These are phyloP conservation scores for Trichomalopsis sarcophagae DNA, from an alignment of 1,140 invertebrate genomes.

Conservation along the genomic window DNA sequence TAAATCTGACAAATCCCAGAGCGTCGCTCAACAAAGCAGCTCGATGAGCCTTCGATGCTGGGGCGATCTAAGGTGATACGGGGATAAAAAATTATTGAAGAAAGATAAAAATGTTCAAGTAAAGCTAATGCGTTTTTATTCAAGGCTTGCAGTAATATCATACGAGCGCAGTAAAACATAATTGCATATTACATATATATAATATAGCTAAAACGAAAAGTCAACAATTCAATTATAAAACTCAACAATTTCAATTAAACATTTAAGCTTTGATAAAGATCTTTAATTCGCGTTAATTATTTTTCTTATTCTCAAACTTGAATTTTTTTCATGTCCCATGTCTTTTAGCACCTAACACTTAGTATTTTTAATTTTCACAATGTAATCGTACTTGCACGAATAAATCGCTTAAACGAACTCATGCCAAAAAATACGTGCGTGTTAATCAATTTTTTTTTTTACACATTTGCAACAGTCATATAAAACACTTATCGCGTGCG, in stretches of 20 bases:
- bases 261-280: neutral
- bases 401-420: neutral
- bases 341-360: neutral
- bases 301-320: neutral
- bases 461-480: constrained; percentile 34
- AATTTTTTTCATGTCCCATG: neutral
- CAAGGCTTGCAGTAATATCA: constrained; percentile 27
- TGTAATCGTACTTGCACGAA: neutral
- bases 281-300: neutral
- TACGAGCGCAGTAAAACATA: constrained; percentile 27
- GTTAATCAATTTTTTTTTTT: neutral
- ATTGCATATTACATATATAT: constrained; percentile 22
- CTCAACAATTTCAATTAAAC: constrained; percentile 26
- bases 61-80: neutral
- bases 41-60: no score
- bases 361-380: constrained; percentile 1
- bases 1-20: no score
- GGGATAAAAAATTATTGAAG: neutral
- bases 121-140: constrained; percentile 45
- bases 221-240: constrained; percentile 45
- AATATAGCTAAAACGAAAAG: constrained; percentile 20
- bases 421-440: constrained; percentile 12
- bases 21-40: no score
- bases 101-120: neutral
- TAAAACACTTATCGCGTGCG: constrained; percentile 1